These are phyloP conservation scores for Osmoderma eremita DNA, from an alignment of 2,888 invertebrate genomes.

Conservation along the genomic window DNA sequence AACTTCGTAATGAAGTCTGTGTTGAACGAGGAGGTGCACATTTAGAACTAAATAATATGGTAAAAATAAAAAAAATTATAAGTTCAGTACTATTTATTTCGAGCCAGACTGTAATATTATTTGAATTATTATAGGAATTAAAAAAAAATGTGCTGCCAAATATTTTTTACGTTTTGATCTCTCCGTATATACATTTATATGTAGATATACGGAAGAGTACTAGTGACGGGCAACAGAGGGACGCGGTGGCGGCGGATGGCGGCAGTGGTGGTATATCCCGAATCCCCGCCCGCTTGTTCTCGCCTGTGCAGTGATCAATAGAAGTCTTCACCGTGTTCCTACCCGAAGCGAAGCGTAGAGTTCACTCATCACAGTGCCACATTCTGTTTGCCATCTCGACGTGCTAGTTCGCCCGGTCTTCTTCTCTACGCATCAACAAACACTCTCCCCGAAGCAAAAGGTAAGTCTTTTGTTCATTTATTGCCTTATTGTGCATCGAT, in stretches of 20 bases:
- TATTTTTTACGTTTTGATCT: too few species aligned
- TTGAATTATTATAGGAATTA: too few species aligned
- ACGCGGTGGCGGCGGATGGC: constrained; percentile 52
- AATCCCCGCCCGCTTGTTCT: constrained; percentile 55
- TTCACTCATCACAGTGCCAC: constrained; percentile 37
- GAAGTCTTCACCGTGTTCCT: constrained; percentile 54
- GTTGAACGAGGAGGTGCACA: too few species aligned
- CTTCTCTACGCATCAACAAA: constrained; percentile 13
- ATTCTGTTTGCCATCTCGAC: constrained; percentile 35
- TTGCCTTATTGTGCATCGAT: not conserved
- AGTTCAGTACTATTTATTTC: too few species aligned
- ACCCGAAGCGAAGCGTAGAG: constrained; percentile 46
- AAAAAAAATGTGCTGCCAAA: too few species aligned
- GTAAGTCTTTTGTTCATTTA: constrained; percentile 22
- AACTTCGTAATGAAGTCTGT: too few species aligned
- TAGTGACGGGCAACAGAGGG: constrained; percentile 50
- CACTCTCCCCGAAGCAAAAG: constrained; percentile 21
- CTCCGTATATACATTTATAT: constrained; percentile 24
- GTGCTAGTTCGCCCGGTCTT: constrained; percentile 21
- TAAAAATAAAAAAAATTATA: too few species aligned
- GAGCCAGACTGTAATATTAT: too few species aligned
- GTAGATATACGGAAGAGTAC: constrained; percentile 28
- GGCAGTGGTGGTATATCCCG: constrained; percentile 50
- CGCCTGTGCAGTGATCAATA: constrained; percentile 56
- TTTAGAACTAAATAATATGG: too few species aligned